Conservation (phyloP, 1,140 invertebrate genomes). For the Saxidomus purpurata region DNA sequence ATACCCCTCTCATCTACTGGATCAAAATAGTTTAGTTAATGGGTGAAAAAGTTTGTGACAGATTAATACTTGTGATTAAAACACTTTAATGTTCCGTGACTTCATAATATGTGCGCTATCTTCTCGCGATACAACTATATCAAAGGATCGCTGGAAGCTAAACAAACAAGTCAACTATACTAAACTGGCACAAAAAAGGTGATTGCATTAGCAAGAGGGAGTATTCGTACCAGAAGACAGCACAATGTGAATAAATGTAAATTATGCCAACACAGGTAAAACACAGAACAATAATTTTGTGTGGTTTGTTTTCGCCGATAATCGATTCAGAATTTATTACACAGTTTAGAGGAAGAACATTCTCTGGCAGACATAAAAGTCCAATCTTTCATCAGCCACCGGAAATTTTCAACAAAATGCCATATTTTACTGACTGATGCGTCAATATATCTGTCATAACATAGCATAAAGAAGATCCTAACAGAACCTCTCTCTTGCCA, state of each 20-base stretch:
- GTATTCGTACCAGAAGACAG: neutral
- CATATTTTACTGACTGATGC: neutral
- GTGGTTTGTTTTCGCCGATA: neutral
- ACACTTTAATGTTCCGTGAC: too few relatives aligned
- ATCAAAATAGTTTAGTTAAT: too few relatives aligned
- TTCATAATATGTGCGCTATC: too few relatives aligned
- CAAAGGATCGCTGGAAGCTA: neutral
- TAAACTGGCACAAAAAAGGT: neutral
- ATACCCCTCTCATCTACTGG: too few relatives aligned
- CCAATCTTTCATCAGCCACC: neutral
- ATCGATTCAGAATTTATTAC: slow-evolving; percentile 13
- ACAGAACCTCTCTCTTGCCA: neutral
- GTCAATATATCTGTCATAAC: slow-evolving; percentile 20
- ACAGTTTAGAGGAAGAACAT: neutral
- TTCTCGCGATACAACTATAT: neutral
- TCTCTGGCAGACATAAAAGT: neutral
- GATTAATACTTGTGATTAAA: too few relatives aligned
- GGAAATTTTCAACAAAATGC: slow-evolving; percentile 12
- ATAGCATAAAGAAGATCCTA: neutral
- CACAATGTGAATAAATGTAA: neutral
- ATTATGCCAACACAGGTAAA: neutral
- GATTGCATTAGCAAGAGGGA: neutral
- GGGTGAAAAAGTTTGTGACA: too few relatives aligned
- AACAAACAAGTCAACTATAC: neutral
- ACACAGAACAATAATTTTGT: neutral